Evolutionary conservation across 2,797 vertebrate genomes (phyloP), one percentile per base, ranked within the genome.

Genomic region (Octomys mimax): DNA sequence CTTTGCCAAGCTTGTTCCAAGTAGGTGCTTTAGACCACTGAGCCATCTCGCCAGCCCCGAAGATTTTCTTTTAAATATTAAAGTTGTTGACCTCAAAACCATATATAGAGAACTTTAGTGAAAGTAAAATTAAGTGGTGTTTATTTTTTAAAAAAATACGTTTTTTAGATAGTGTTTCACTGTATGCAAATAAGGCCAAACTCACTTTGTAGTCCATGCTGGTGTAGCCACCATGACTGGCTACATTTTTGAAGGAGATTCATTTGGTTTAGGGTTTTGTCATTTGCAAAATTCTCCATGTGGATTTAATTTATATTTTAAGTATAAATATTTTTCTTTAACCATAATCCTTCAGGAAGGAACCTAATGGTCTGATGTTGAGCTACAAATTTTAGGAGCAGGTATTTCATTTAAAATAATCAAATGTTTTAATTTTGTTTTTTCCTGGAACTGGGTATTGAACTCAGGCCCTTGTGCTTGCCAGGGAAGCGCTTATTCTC

Each of bases 301-400:
- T 95, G 26, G 24, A 82, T 91, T 94, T 84, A 96, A 83, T 26
- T 87, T 96, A 62, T 33, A 71, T 81, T 95, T 62, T 21, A 61
- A n/a, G 33, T 82, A 82, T 66, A 39, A 42, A 93, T 75, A 61
- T 46, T 39, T 85, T 16, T 31, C n/a, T 81, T 79, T 80, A 21
- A 73, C 16, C 5, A 16, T 87, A 93, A 26, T 46, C 19, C 22
- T 95, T 92, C 52, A 82, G n/a, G 36, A 94, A 42, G 90, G 92
- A 92, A 46, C 26, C 52, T 57, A 49, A 36, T 91, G 61, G 16
- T 92, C 10, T 86, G 54, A 95, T 54, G 21, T 61, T 79, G 52
- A 94, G 26, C 59, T 85, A 2, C 49, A 91, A 24, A 61, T 61
- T 93, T 91, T 13, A 31, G 91, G 70, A 95, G 49, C 77, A 89